phyloP scores from a whole-genome alignment of 2,888 invertebrate genomes.

The Muschampia plurimacula region DNA sequence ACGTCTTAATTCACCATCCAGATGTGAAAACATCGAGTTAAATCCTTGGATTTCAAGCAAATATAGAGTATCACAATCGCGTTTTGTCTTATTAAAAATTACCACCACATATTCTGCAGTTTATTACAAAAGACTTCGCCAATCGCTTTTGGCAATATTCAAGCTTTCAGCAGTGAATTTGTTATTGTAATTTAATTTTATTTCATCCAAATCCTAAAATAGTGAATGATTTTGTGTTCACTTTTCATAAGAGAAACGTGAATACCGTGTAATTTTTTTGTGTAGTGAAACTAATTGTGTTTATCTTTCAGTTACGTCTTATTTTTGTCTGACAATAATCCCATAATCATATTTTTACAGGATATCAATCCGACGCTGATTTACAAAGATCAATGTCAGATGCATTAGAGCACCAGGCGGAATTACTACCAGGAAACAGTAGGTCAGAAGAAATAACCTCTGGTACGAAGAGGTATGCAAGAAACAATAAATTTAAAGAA shows the following conservation, averaged over 20 bases:
- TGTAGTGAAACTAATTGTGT: background rate
- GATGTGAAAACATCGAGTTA: slow-evolving; percentile 70
- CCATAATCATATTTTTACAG: slow-evolving; percentile 53
- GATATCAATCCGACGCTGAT: slow-evolving; percentile 77
- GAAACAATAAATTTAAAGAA: slow-evolving; percentile 55
- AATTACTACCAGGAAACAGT: slow-evolving; percentile 61
- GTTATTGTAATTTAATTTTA: background rate
- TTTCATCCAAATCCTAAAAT: background rate
- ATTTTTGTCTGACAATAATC: background rate
- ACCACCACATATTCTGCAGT: background rate
- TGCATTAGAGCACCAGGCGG: slow-evolving; percentile 60
- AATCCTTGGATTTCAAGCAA: slow-evolving; percentile 55
- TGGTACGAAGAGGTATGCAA: slow-evolving; percentile 52
- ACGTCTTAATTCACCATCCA: slow-evolving; percentile 66
- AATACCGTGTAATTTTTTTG: background rate
- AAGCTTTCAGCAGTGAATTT: background rate
- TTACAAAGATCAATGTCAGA: slow-evolving; percentile 60
- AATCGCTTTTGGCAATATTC: slow-evolving; percentile 3
- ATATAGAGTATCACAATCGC: slow-evolving; percentile 33
- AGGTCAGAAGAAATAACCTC: slow-evolving; percentile 61
- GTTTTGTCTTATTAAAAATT: slow-evolving; percentile 13
- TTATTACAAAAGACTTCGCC: background rate
- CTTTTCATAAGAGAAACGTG: background rate
- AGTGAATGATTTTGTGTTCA: background rate
- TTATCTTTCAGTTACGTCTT: background rate